Evolutionary conservation across 2,888 invertebrate species (phyloP).

Genomic region (Standfussiana lucernea): DNA sequence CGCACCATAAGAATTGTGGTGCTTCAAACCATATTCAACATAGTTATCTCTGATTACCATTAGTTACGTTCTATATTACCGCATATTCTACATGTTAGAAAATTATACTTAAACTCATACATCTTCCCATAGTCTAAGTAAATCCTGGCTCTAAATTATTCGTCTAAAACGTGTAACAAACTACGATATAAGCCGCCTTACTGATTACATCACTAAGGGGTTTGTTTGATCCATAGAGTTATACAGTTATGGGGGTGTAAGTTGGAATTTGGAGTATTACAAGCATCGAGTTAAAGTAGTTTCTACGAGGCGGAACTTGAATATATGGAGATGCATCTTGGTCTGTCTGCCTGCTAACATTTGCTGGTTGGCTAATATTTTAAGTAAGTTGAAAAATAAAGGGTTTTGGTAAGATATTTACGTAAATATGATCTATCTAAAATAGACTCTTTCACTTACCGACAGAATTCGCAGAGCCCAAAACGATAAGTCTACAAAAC

Average conservation of each 20-base stretch:
- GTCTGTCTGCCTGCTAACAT: not conserved
- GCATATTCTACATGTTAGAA: not conserved
- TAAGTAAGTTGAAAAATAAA: not conserved
- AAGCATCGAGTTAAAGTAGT: conserved; percentile 10
- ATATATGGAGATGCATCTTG: not conserved
- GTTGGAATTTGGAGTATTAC: conserved; percentile 12
- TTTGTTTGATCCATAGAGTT: conserved; percentile 32
- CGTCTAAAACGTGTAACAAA: conserved; percentile 38
- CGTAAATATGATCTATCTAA: no score
- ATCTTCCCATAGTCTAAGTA: conserved; percentile 1
- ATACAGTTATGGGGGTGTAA: conserved; percentile 11
- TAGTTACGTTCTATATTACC: not conserved
- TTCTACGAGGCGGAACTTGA: not conserved
- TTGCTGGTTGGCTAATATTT: not conserved
- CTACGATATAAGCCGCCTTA: not conserved
- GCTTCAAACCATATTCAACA: not conserved
- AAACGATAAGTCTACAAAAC: not conserved
- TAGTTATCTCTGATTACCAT: not conserved
- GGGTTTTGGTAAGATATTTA: no score
- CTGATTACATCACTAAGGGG: conserved; percentile 42
- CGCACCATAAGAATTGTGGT: not conserved
- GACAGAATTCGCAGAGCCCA: not conserved
- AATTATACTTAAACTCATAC: not conserved
- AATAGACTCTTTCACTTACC: not conserved
- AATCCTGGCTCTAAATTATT: conserved; percentile 42